Base-by-base conservation (phyloP, 1,140 invertebrate species). In the Pristionchus pacificus region DNA sequence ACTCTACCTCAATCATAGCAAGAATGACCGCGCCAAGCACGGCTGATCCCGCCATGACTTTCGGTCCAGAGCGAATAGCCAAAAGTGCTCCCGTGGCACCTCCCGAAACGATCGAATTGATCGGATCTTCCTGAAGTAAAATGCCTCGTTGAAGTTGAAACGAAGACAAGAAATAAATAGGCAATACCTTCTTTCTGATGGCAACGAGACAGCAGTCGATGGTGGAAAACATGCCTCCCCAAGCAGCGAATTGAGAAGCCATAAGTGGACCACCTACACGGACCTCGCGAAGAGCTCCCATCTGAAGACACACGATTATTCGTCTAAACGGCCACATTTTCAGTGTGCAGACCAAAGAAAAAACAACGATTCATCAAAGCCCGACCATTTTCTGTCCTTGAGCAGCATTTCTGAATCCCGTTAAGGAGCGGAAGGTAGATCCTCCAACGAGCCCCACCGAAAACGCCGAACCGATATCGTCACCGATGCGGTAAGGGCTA, bases 361-460 rank as follows among this genome's bases (percentile, higher is more conserved):
- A n/a, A n/a, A n/a, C n/a, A n/a, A n/a, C n/a, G n/a, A n/a, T n/a
- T n/a, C n/a, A n/a, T n/a, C n/a, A n/a, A n/a, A n/a, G 38, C 28
- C n/a, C 28, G 24, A 69, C 57, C 49, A 77, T 59, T 65, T 77
- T 80, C 67, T 84, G 72, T 62, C 70, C 86, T 76, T 84, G 85
- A 0, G 96, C 95, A 6, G 97, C 94, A 89, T 98, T 97, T 81
- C 93, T 89, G 83, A 94, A 97, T 29, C 95, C 97, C 88, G 95
- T 97, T 66, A 98, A 91, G 62, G 91, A 91, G 86, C 98, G 95
- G 86, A 99, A 98, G 68, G 98, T 87, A 49, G 90, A 91, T 14
- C 97, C 96, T 15, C 96, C 97, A 74, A 99, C 93, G 1, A 91
- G 89, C 38, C 97, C 97, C 95, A 99, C 98, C 13, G 95, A 91